Percentiles rank a stretch among this genome's conserved stretches.
Conservation (phyloP, 2,797 vertebrate genomes). For the Enteromius anoplus region DNA sequence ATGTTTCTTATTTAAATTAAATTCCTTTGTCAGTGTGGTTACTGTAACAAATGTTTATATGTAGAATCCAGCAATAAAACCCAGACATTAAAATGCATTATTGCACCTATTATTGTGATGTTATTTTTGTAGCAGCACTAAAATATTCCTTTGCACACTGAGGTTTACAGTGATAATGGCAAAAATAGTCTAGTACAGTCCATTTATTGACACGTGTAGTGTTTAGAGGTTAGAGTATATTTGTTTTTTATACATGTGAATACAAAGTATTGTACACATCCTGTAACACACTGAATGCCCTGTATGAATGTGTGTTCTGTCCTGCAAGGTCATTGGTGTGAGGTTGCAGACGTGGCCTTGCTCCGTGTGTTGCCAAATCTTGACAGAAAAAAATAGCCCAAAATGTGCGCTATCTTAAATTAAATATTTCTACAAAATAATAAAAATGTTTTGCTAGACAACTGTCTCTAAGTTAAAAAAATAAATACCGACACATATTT, state of each 20-base stretch:
- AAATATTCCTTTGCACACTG: background rate
- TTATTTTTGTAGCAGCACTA: background rate
- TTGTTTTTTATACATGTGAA: background rate
- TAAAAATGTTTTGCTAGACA: background rate
- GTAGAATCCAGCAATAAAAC: conserved; percentile 63
- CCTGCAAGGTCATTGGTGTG: background rate
- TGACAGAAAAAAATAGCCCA: background rate
- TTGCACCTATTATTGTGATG: conserved; percentile 5
- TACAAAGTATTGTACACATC: background rate
- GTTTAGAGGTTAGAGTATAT: background rate
- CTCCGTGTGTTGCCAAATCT: conserved; percentile 12
- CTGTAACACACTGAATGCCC: background rate
- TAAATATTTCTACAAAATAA: background rate
- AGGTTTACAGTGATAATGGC: background rate
- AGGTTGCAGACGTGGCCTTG: conserved; percentile 13
- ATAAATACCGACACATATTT: background rate
- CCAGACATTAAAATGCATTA: conserved; percentile 13
- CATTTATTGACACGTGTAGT: background rate
- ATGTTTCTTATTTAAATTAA: conserved; percentile 41
- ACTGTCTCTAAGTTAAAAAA: background rate
- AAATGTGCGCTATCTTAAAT: background rate
- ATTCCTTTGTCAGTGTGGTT: conserved; percentile 61
- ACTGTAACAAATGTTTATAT: conserved; percentile 56
- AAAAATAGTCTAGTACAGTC: background rate
- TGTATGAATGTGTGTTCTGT: background rate